Base-by-base conservation (phyloP, 2,797 vertebrate species). In the Eospalax fontanierii region DNA sequence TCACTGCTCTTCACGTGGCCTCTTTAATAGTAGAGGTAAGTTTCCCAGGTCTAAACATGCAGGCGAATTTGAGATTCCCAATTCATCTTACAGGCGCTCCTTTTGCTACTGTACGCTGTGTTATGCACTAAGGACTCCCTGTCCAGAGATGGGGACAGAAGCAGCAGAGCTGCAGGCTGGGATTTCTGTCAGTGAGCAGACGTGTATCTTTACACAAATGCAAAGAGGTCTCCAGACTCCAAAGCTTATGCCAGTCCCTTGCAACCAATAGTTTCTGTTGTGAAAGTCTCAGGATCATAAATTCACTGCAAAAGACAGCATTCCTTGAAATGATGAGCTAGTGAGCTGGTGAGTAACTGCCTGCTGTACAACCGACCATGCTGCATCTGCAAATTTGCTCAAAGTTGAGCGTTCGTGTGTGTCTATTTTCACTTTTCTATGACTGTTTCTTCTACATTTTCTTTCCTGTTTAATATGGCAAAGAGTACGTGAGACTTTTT, bases 11-110 rank as follows among this genome's bases (percentile, higher is more conserved):
- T 97, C 98, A 99, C 83, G 98, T 99, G 99, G 99, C 98, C 54
- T 98, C 99, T 1, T 98, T 99, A 98, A 99, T 99, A 97, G 99
- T 99, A 98, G 99, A 99, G 99, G 99, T 99, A 97, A 97, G 98
- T 96, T 18, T 33, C 14, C 80, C 85, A 84, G 81, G 63, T 73
- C 18, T 63, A 63, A 87, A 22, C 1, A 8, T 1, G 21, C 24
- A 9, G 3, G 28, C 18, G 26, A 40, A 88, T 28, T 57, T 22
- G 30, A 15, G 86, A 2, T 26, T 24, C 65, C 40, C 4, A 7
- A 19, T 4, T 28, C 26, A 30, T 0, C 57, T 35, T 10, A 54
- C 6, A 89, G 76, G 79, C 21, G 8, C 14, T 89, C 35, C 7
- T 24, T 43, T 40, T 57, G 40, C 14, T 75, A 14, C 38, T 6